Percentiles rank a stretch among this genome's conserved stretches.
Conservation (phyloP, 1,140 invertebrate species). For the Bombus ignitus region DNA sequence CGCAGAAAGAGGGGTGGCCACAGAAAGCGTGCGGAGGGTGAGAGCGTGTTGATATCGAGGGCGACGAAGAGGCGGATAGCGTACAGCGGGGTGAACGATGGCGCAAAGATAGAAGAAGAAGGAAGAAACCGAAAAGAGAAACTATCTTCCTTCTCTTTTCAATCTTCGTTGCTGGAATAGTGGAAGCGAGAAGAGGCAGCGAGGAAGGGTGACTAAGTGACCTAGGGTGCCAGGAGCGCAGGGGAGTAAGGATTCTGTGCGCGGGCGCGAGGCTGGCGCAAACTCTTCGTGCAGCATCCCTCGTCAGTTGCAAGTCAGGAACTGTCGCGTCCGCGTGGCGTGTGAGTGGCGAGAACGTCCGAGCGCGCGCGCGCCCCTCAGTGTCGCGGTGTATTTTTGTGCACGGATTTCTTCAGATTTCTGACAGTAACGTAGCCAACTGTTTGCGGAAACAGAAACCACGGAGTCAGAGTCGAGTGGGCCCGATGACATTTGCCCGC, state of each 20-base stretch:
- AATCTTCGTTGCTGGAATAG: not conserved
- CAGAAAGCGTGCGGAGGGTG: not conserved
- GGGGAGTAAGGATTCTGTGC: conserved; percentile 73
- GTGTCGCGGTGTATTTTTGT: conserved; percentile 12
- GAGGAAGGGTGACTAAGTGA: conserved; percentile 66
- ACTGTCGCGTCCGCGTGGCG: conserved; percentile 75
- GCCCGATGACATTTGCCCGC: conserved; percentile 9
- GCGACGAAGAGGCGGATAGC: not conserved
- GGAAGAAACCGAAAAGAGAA: conserved; percentile 28
- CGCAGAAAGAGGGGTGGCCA: not conserved
- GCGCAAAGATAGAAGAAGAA: conserved; percentile 4
- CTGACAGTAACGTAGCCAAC: not conserved
- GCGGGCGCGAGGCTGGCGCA: conserved; percentile 78
- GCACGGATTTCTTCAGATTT: not conserved
- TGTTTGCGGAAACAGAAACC: not conserved
- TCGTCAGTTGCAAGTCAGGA: conserved; percentile 80
- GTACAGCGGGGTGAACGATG: not conserved
- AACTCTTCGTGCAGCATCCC: conserved; percentile 80
- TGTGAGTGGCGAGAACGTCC: conserved; percentile 23
- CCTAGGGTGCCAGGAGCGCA: conserved; percentile 60
- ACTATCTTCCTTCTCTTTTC: not conserved
- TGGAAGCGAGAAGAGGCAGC: conserved; percentile 22
- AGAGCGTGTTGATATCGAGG: conserved; percentile 32
- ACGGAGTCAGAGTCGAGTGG: not conserved
- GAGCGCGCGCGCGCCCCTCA: not conserved